Conservation (phyloP, 2,888 invertebrate species). For the Calephelis perditalis region DNA sequence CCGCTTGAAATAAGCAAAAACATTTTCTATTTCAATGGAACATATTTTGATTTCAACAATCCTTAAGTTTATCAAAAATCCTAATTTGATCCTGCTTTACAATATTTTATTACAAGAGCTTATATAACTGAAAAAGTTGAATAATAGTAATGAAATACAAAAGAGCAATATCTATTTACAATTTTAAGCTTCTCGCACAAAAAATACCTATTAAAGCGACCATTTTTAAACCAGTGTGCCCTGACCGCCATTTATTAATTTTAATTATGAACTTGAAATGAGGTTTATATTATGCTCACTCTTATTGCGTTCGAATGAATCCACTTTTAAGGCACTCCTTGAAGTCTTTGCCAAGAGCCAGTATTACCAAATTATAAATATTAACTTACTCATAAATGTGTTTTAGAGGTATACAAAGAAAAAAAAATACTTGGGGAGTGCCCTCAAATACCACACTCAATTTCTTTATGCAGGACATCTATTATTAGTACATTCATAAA, state of each 20-base stretch:
- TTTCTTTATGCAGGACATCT: too few relatives aligned
- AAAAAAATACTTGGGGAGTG: too few relatives aligned
- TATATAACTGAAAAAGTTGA: constrained; percentile 38
- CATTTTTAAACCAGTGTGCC: constrained; percentile 37
- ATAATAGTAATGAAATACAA: constrained; percentile 35
- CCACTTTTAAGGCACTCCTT: too few relatives aligned
- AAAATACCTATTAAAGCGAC: constrained; percentile 40
- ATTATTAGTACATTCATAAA: too few relatives aligned
- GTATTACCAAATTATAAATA: background rate
- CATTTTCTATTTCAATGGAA: too few relatives aligned
- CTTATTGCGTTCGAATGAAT: background rate
- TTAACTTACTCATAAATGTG: too few relatives aligned
- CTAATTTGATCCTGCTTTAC: constrained; percentile 26
- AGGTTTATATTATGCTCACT: constrained; percentile 10
- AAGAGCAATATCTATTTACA: constrained; percentile 61
- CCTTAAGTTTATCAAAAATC: constrained; percentile 2
- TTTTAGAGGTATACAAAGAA: too few relatives aligned
- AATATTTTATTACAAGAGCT: constrained; percentile 36
- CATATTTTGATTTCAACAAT: background rate
- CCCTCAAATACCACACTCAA: too few relatives aligned
- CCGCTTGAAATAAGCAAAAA: too few relatives aligned
- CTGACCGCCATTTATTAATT: constrained; percentile 37
- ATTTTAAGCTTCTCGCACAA: constrained; percentile 56
- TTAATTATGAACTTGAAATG: constrained; percentile 5
- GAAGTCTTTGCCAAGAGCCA: background rate